Conservation (phyloP, 2,888 invertebrate species). For the Volucella inflata region DNA sequence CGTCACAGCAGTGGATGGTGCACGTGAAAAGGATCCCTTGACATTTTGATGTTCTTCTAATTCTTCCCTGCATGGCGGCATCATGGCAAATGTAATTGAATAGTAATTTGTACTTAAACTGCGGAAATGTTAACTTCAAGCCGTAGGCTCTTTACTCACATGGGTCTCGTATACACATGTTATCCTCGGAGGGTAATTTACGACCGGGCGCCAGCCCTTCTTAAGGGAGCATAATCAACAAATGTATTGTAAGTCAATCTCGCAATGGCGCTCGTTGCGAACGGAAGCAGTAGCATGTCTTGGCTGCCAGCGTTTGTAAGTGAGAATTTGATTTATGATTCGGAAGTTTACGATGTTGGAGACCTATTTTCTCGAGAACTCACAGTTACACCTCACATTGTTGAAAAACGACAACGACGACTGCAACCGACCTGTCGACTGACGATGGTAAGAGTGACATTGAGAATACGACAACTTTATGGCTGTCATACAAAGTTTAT, state of each 20-base stretch:
- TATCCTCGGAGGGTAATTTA: slow-evolving; percentile 25
- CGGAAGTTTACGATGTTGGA: slow-evolving; percentile 47
- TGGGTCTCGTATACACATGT: slow-evolving; percentile 11
- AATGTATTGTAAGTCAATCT: slow-evolving; percentile 8
- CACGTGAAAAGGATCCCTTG: slow-evolving; percentile 1
- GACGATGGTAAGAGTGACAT: background rate
- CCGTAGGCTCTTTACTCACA: slow-evolving; percentile 25
- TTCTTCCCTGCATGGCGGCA: slow-evolving; percentile 1
- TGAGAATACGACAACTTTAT: slow-evolving; percentile 29
- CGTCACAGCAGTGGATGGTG: background rate
- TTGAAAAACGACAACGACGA: slow-evolving; percentile 1
- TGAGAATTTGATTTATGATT: slow-evolving; percentile 53
- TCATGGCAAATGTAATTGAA: slow-evolving; percentile 50
- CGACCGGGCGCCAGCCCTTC: slow-evolving; percentile 15
- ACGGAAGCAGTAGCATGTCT: background rate
- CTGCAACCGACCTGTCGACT: background rate
- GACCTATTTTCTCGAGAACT: background rate
- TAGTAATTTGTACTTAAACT: slow-evolving; percentile 48
- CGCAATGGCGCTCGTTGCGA: too few relatives aligned
- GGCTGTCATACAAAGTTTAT: slow-evolving; percentile 38
- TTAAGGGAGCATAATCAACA: slow-evolving; percentile 41
- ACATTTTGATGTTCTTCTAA: slow-evolving; percentile 37
- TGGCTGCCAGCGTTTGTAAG: background rate
- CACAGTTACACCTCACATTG: slow-evolving; percentile 15
- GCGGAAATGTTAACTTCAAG: slow-evolving; percentile 30